Evolutionary conservation across 2,113 vertebrate species (phyloP).

Genomic region (Carassius carassius): DNA sequence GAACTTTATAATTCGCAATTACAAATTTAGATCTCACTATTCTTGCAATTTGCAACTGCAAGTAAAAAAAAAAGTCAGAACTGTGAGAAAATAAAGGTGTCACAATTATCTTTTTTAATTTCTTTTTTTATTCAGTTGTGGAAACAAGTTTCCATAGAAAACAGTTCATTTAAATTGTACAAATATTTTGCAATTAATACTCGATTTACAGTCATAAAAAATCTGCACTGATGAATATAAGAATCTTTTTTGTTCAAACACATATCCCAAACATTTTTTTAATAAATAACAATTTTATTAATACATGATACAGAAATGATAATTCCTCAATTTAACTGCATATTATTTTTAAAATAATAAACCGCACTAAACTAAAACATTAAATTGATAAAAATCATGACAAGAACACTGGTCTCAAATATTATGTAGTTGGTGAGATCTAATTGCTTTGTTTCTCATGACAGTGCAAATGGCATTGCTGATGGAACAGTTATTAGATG

Average conservation of each 20-base stretch:
- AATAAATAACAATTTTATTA: background rate
- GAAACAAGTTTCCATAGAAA: no score
- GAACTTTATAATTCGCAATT: no score
- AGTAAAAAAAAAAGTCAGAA: no score
- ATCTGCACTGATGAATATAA: background rate
- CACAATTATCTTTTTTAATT: no score
- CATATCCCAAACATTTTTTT: background rate
- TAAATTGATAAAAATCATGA: background rate
- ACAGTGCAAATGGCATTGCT: background rate
- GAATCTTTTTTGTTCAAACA: background rate
- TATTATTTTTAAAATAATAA: background rate
- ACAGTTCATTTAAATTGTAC: background rate
- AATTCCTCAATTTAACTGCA: background rate
- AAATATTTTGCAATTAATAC: background rate
- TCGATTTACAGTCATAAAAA: background rate
- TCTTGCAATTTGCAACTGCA: no score
- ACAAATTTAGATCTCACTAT: no score
- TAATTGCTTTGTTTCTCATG: constrained; percentile 32
- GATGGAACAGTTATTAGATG: background rate
- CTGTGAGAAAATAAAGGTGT: no score
- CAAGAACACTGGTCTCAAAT: background rate
- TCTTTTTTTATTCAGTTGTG: no score
- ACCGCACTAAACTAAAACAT: background rate
- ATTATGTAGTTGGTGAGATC: constrained; percentile 1
- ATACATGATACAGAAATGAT: background rate